phyloP scores from a whole-genome alignment of 2,797 vertebrate genomes.

The Enteromius fasciolatus region DNA sequence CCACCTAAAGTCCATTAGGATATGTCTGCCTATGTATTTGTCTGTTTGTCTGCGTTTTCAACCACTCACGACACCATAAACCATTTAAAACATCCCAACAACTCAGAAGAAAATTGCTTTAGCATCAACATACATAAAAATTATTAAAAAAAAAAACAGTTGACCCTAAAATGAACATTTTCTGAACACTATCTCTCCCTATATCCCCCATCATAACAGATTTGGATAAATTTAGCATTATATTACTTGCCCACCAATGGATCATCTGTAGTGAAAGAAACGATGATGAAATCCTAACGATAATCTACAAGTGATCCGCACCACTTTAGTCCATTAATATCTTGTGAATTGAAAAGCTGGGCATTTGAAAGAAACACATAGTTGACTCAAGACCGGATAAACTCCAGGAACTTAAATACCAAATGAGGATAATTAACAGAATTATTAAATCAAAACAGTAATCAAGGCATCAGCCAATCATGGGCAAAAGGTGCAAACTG shows the following conservation, averaged over 20 bases:
- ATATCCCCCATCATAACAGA: background rate
- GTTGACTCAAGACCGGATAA: no score
- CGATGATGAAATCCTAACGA: background rate
- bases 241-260: background rate
- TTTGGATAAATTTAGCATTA: background rate
- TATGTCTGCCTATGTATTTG: no score
- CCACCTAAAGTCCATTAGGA: background rate
- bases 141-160: background rate
- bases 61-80: background rate
- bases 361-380: background rate
- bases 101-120: background rate
- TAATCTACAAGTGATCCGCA: background rate
- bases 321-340: background rate
- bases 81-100: background rate
- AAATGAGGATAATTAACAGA: background rate
- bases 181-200: background rate
- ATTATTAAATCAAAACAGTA: no score
- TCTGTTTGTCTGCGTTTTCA: conserved; percentile 8
- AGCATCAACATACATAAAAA: background rate
- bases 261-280: background rate
- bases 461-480: background rate
- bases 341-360: background rate
- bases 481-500: background rate
- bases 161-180: background rate
- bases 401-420: background rate